Evolutionary conservation across 2,113 vertebrate species (phyloP).

Genomic region (Corvus moneduloides): DNA sequence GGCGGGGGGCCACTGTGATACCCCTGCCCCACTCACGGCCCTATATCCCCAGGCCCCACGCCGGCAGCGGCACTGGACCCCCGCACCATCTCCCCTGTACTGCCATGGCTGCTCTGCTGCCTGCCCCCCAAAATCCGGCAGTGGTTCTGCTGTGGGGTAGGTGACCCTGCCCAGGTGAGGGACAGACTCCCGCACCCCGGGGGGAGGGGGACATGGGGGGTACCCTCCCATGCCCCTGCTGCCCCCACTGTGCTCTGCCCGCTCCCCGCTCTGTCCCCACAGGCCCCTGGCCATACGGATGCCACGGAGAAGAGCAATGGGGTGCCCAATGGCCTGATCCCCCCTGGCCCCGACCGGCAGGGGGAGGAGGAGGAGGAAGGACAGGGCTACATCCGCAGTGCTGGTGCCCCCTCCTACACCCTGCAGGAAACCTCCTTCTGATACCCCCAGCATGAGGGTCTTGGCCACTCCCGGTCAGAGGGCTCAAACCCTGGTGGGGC

Average conservation of each 20-base stretch:
- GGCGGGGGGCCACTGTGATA: accelerated
- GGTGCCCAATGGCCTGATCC: neutral
- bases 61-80: conserved; percentile 81
- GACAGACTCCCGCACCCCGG: neutral
- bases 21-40: neutral
- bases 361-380: neutral
- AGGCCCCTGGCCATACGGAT: accelerated
- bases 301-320: neutral
- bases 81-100: conserved; percentile 85
- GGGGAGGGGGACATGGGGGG: accelerated
- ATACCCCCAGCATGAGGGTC: neutral
- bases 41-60: conserved; percentile 76
- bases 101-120: conserved; percentile 83
- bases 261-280: neutral
- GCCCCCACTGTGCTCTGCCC: too few relatives aligned
- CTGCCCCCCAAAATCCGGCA: conserved; percentile 78
- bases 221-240: neutral
- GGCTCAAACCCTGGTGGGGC: neutral
- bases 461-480: accelerated
- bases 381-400: neutral
- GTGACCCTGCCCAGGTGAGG: conserved; percentile 70
- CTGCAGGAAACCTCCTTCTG: conserved; percentile 41
- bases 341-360: accelerated
- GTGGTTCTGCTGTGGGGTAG: conserved; percentile 77
- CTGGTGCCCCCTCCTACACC: neutral